phyloP scores from a whole-genome alignment of 2,888 invertebrate genomes.

The Cantharis nigra region DNA sequence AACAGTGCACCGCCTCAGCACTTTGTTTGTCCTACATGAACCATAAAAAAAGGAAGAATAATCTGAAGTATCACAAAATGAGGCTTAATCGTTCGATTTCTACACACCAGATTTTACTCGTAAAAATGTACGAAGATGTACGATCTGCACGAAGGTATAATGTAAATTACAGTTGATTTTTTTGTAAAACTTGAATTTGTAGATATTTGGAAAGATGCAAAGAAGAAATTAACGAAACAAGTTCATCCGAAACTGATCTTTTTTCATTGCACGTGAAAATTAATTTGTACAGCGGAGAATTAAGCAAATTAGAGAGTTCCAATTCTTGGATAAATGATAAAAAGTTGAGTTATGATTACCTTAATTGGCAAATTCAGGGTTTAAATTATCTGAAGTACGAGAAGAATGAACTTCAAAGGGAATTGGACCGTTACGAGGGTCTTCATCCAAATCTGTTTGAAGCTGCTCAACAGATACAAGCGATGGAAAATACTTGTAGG shows the following conservation, averaged over 20 bases:
- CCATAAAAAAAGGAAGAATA: neutral
- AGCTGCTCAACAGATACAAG: neutral
- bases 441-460: neutral
- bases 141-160: neutral
- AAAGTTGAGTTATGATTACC: neutral
- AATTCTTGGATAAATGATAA: neutral
- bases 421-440: neutral
- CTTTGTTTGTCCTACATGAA: neutral
- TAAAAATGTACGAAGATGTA: neutral
- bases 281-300: neutral
- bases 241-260: neutral
- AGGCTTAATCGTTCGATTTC: accelerated
- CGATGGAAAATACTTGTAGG: neutral
- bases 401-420: neutral
- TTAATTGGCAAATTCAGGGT: neutral
- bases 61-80: neutral
- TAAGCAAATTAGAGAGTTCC: too few relatives aligned
- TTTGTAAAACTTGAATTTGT: neutral
- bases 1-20: neutral
- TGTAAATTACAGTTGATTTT: neutral
- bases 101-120: neutral
- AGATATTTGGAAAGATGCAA: neutral
- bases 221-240: neutral
- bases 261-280: neutral
- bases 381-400: neutral